These are phyloP conservation scores for Gopherus flavomarginatus DNA, from an alignment of 2,113 vertebrate genomes.

Conservation along the genomic window DNA sequence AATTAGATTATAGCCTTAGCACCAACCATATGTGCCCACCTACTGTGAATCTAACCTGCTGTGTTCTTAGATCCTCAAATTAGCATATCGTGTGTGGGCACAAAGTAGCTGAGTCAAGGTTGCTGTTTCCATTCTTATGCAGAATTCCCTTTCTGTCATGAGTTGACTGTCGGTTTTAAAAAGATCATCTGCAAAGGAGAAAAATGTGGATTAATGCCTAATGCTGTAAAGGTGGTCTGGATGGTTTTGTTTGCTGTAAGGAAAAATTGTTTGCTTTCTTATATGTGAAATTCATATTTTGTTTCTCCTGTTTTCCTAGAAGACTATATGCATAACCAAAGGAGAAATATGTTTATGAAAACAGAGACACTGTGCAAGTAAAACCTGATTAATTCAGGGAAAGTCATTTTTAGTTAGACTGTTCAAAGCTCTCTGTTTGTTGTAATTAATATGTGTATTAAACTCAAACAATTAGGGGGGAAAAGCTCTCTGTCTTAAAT, in stretches of 20 bases:
- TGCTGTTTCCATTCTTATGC: background rate
- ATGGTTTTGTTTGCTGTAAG: background rate
- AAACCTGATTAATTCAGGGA: background rate
- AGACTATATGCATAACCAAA: background rate
- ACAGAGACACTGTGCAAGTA: background rate
- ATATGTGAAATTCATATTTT: background rate
- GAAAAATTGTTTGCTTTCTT: background rate
- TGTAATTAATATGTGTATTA: background rate
- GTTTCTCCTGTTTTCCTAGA: background rate
- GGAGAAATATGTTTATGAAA: background rate
- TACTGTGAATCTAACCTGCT: background rate
- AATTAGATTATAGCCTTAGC: accelerated
- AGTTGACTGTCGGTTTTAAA: background rate
- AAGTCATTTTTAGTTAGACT: background rate
- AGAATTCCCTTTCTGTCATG: background rate
- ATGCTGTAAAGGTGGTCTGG: background rate
- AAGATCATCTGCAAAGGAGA: background rate
- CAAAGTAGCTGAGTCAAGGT: background rate
- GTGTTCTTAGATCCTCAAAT: background rate
- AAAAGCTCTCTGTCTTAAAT: background rate
- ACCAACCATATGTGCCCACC: background rate
- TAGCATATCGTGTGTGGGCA: accelerated
- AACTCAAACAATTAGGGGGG: background rate
- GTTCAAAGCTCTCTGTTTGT: background rate
- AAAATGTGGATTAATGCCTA: background rate